Conservation (phyloP, 2,888 invertebrate species). For the Bombylius discolor region DNA sequence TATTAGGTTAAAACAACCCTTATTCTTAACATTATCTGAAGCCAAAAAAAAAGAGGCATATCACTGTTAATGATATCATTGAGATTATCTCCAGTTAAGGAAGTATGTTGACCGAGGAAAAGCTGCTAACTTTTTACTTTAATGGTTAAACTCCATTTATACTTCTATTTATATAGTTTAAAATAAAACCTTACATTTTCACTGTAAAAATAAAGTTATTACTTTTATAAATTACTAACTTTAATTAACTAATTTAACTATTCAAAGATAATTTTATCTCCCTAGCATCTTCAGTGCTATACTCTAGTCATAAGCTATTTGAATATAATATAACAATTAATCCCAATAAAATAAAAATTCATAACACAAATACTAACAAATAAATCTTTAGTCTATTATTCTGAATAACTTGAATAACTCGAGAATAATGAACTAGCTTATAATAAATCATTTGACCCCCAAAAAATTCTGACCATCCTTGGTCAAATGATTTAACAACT, state of each 20-base stretch:
- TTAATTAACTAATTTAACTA: constrained; percentile 14
- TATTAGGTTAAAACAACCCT: constrained; percentile 31
- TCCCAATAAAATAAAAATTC: constrained; percentile 23
- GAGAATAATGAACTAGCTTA: constrained; percentile 35
- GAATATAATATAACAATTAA: constrained; percentile 13
- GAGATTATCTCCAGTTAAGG: constrained; percentile 45
- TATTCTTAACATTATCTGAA: constrained; percentile 36
- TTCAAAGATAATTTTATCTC: constrained; percentile 17
- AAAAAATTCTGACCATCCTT: constrained; percentile 40
- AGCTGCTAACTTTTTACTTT: constrained; percentile 52
- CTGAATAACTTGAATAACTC: constrained; percentile 35
- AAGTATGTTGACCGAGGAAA: constrained; percentile 42
- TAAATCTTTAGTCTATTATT: constrained; percentile 41
- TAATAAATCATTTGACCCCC: constrained; percentile 36
- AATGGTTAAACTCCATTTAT: constrained; percentile 38
- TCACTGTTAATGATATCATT: constrained; percentile 52
- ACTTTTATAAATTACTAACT: constrained; percentile 21
- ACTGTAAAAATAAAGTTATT: constrained; percentile 44
- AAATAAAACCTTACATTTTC: constrained; percentile 51
- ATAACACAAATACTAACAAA: constrained; percentile 39
- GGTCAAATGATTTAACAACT: constrained; percentile 38
- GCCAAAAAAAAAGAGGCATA: constrained; percentile 41
- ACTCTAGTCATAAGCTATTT: constrained; percentile 31
- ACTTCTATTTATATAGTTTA: constrained; percentile 52
- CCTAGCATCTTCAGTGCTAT: constrained; percentile 33